phyloP scores from a whole-genome alignment of 1,140 invertebrate genomes.

The Cotesia chilonis region DNA sequence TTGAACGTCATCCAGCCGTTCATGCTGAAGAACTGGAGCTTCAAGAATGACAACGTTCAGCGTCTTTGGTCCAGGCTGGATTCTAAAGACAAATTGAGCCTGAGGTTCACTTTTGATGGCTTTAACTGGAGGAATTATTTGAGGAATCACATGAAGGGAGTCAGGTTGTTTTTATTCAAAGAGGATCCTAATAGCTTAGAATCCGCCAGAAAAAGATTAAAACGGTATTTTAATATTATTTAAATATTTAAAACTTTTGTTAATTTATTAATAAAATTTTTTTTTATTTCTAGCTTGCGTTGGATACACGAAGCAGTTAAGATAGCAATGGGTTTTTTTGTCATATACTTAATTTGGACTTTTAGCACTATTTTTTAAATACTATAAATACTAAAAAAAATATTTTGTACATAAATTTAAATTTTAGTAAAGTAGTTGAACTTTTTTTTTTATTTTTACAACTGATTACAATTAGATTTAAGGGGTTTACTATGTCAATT shows the following conservation, averaged over 20 bases:
- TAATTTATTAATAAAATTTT: conserved; percentile 2
- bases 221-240: conserved; percentile 62
- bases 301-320: conserved; percentile 64
- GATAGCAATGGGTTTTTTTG: conserved; percentile 41
- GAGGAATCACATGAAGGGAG: conserved; percentile 71
- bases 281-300: conserved; percentile 63
- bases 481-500: too few species aligned
- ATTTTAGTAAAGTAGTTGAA: too few species aligned
- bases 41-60: conserved; percentile 72
- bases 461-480: too few species aligned
- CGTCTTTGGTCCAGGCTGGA: conserved; percentile 68
- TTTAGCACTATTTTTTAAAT: conserved; percentile 13
- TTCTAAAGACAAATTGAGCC: conserved; percentile 70
- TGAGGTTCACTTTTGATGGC: conserved; percentile 74
- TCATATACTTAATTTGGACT: conserved; percentile 48
- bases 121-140: conserved; percentile 77
- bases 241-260: neutral
- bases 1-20: conserved; percentile 77
- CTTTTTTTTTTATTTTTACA: too few species aligned
- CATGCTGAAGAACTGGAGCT: conserved; percentile 75
- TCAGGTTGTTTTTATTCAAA: conserved; percentile 76
- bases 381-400: neutral
- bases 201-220: conserved; percentile 68
- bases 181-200: conserved; percentile 74
- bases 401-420: neutral